Evolutionary conservation across 2,888 invertebrate genomes (phyloP), one percentile per base, ranked within the genome.

Genomic region (Ditula angustiorana): DNA sequence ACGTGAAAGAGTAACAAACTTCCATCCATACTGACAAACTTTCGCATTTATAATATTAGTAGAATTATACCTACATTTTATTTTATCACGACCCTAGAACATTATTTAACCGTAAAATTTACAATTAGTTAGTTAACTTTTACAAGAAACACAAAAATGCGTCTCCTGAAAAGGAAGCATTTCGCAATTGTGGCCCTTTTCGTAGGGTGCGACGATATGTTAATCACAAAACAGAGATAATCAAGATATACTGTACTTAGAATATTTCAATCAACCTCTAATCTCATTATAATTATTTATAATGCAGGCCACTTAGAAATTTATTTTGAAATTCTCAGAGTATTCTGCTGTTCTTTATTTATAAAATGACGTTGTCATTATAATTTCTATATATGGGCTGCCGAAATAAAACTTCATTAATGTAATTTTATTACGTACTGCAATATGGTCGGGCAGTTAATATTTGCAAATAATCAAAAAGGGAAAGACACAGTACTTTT

Each of bases 401-500:
- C 33, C n/a, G 8, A 37, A 37, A 37, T 37, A 19, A 37, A 37
- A 37, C 13, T 37, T 13, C 37, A 13, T 37, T 37, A 37, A 13
- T 37, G 37, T 37, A n/a, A 37, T 37, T 37, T 37, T 37, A 37
- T 37, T 37, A 37, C 13, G 26, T 26, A 28, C 10, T 50, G 50
- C 50, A 50, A 50, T 28, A 50, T 50, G 50, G 26, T 26, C 50
- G 24, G 50, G 5, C 26, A 50, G 16, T n/a, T 50, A 24, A 16
- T 50, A 10, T 30, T 50, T 50, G 8, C 50, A 16, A 2, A 28
- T 28, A 50, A 30, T 16, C 50, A 50, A 28, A 50, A 33, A 52
- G 21, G 52, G 19, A 30, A 52, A 30, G 33, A 52, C 11, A 52
- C 52, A 16, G 35, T 53, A 35, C 53, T 53, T 53, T 37, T 37